Evolutionary conservation across 2,797 vertebrate genomes (phyloP).

Genomic region (Acipenser oxyrinchus): DNA sequence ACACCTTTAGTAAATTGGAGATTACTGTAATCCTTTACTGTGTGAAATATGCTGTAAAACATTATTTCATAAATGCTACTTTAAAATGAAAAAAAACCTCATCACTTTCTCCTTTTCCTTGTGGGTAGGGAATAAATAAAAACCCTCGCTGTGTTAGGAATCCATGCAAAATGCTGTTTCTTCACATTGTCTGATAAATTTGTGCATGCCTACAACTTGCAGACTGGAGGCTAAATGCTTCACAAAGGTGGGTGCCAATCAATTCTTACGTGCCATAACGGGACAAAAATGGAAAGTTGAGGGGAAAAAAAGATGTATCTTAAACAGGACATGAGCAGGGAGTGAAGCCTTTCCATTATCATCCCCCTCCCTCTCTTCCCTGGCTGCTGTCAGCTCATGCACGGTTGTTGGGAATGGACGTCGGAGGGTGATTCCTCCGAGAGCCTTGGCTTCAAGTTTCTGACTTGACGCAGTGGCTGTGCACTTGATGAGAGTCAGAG

Average conservation of each 20-base stretch:
- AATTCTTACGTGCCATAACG: not conserved
- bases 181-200: not conserved
- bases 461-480: not conserved
- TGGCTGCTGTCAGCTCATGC: not conserved
- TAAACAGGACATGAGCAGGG: not conserved
- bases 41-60: not conserved
- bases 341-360: not conserved
- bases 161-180: constrained; percentile 12
- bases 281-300: not conserved
- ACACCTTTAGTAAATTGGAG: not conserved
- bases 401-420: not conserved
- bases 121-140: not conserved
- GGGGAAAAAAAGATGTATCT: not conserved
- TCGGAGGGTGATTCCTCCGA: not conserved
- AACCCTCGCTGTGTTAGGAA: not conserved
- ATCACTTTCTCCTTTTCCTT: constrained; percentile 3
- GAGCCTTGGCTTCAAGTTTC: not conserved
- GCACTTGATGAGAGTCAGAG: not conserved
- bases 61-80: constrained; percentile 1
- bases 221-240: constrained; percentile 3
- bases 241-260: constrained; percentile 5
- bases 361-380: not conserved
- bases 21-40: constrained; percentile 3
- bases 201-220: not conserved
- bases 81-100: not conserved